Base-by-base conservation (phyloP, 2,888 invertebrate species). In the Pardosa pseudoannulata region DNA sequence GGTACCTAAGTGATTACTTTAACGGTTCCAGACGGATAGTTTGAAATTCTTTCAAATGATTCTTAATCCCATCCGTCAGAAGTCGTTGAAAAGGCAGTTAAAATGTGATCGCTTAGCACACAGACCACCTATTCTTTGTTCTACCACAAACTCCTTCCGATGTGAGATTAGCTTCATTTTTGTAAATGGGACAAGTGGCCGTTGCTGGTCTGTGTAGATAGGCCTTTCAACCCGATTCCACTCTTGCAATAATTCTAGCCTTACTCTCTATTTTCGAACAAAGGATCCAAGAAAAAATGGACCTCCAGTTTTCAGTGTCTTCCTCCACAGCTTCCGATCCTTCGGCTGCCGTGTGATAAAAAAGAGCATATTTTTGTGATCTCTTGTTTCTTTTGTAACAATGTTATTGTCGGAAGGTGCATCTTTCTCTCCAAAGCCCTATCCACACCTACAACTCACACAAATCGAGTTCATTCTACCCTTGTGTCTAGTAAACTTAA, bases 291-390 rank as follows among this genome's bases (percentile, higher is more conserved):
- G 31, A 70, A 70, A 36, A 29, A 19, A 71, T 62, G 65, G 74
- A 75, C 62, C 75, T 75, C 75, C 41, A 28, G 11, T 70, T 82
- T 75, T 75, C 41, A 70, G 70, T 75, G 81, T 82, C 81, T 81
- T 81, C 70, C 81, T 74, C 74, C 81, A 75, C 75, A 65, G 75
- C 75, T 76, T 67, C 67, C 46, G 62, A 64, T 56, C 68, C 75
- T 81, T 50, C 65, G 68, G 81, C 74, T 74, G 74, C 81, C 56
- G 70, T 82, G 81, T 64, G 75, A 75, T 82, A 82, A 56, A 56
- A 56, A 56, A 82, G 70, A 82, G 62, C 74, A 68, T 81, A 81
- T 81, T 81, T 82, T 82, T 82, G 70, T 82, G 81, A 82, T 82
- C 70, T 75, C 41, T 71, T 75, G 81, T 82, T 82, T 72, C 29